These are phyloP conservation scores for Campaea margaritaria DNA, from an alignment of 2,888 invertebrate species.

Conservation along the genomic window DNA sequence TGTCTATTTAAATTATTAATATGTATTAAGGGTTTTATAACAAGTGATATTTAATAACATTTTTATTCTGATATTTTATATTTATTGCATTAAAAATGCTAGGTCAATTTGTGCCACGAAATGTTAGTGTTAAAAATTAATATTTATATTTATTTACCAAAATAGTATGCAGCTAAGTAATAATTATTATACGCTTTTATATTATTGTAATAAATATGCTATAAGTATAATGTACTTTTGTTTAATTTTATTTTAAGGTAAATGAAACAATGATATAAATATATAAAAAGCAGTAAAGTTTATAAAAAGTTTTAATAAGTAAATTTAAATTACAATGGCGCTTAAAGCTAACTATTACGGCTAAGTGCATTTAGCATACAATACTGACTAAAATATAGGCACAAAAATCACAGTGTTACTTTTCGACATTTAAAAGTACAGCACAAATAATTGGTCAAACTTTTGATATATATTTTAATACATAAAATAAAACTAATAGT, in stretches of 20 bases:
- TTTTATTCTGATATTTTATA: conserved; percentile 48
- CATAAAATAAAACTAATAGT: too few relatives aligned
- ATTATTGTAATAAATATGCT: conserved; percentile 10
- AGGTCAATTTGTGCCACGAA: conserved; percentile 38
- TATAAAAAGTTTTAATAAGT: conserved; percentile 9
- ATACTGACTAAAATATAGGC: conserved; percentile 71
- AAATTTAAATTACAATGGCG: conserved; percentile 1
- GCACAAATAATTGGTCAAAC: not conserved
- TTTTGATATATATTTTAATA: too few relatives aligned
- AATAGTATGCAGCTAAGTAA: conserved; percentile 14
- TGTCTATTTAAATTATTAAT: conserved; percentile 10
- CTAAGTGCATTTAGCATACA: conserved; percentile 29
- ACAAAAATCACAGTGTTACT: conserved; percentile 66
- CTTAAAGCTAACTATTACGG: not conserved
- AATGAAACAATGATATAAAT: conserved; percentile 1
- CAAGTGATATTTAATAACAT: conserved; percentile 39
- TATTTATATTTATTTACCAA: conserved; percentile 32
- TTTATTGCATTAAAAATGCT: conserved; percentile 63
- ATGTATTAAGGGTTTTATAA: conserved; percentile 7
- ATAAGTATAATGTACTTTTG: not conserved
- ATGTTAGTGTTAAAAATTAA: conserved; percentile 23
- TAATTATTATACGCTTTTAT: conserved; percentile 3
- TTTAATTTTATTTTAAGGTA: conserved; percentile 4
- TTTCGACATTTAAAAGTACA: conserved; percentile 1
- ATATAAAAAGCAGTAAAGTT: not conserved